Conservation (phyloP, 2,888 invertebrate genomes). For the Anthrax anthrax region DNA sequence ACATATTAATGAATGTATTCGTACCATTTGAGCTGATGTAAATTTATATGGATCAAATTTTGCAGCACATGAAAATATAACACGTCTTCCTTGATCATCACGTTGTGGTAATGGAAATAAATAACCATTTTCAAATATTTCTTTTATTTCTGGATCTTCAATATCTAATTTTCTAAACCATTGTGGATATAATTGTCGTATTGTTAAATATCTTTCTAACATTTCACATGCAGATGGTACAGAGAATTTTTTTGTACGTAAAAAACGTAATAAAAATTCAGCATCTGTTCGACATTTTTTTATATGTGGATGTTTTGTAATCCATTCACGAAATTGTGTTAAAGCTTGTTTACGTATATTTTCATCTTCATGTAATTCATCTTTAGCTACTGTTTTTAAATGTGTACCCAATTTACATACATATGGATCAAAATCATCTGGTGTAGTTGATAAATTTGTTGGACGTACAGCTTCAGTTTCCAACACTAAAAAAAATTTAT, state of each 20-base stretch:
- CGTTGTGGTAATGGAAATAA: conserved; percentile 58
- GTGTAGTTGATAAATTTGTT: conserved; percentile 20
- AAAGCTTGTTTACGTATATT: conserved; percentile 57
- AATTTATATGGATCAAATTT: conserved; percentile 61
- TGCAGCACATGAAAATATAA: conserved; percentile 68
- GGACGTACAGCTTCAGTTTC: conserved; percentile 29
- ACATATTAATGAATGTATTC: conserved; percentile 71
- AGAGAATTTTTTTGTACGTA: conserved; percentile 77
- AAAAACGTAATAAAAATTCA: conserved; percentile 66
- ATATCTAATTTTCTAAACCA: conserved; percentile 77
- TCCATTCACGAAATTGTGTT: conserved; percentile 68
- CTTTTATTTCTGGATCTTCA: conserved; percentile 61
- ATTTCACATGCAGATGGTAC: conserved; percentile 74
- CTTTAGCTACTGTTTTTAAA: conserved; percentile 46
- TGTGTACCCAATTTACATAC: conserved; percentile 27
- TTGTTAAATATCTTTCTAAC: conserved; percentile 73
- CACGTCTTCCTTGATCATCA: conserved; percentile 59
- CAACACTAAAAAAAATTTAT: conserved; percentile 24
- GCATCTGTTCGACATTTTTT: conserved; percentile 70
- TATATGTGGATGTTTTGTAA: conserved; percentile 67
- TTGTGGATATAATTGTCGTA: conserved; percentile 68
- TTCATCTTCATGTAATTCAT: conserved; percentile 69
- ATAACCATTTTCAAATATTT: conserved; percentile 69
- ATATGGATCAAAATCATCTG: conserved; percentile 30
- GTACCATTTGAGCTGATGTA: conserved; percentile 71